phyloP scores from a whole-genome alignment of 2,888 invertebrate species.

The Rhamphomyia laevipes region DNA sequence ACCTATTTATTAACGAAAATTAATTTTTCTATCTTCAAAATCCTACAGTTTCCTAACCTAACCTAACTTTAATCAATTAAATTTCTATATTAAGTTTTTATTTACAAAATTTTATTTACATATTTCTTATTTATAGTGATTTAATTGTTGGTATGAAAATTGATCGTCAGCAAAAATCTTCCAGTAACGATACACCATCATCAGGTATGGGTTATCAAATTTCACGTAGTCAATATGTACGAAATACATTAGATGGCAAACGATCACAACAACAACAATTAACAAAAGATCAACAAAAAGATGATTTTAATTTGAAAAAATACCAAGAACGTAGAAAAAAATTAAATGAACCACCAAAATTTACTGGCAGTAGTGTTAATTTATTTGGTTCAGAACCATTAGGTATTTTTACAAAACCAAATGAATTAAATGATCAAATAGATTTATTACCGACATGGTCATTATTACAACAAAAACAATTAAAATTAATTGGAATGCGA shows the following conservation, averaged over 20 bases:
- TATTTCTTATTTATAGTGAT: constrained; percentile 43
- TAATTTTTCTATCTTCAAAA: too few relatives aligned
- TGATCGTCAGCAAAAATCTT: constrained; percentile 39
- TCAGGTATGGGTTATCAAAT: not conserved
- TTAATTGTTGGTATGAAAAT: constrained; percentile 68
- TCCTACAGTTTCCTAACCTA: too few relatives aligned
- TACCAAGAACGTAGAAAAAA: not conserved
- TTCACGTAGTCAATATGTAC: constrained; percentile 23
- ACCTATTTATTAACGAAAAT: too few relatives aligned
- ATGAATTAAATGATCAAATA: constrained; percentile 17
- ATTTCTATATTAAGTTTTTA: not conserved
- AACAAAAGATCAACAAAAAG: not conserved
- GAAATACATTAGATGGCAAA: constrained; percentile 18
- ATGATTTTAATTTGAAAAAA: not conserved
- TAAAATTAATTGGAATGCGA: constrained; percentile 53
- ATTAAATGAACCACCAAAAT: constrained; percentile 18
- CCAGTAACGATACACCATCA: constrained; percentile 4
- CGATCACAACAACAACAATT: constrained; percentile 1
- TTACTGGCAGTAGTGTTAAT: constrained; percentile 43
- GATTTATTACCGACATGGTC: constrained; percentile 56
- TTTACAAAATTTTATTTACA: not conserved
- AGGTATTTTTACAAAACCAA: constrained; percentile 47
- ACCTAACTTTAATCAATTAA: too few relatives aligned
- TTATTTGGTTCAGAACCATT: constrained; percentile 50
- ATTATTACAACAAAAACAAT: constrained; percentile 48